Evolutionary conservation across 2,797 vertebrate genomes (phyloP).

Genomic region (Alosa sapidissima): DNA sequence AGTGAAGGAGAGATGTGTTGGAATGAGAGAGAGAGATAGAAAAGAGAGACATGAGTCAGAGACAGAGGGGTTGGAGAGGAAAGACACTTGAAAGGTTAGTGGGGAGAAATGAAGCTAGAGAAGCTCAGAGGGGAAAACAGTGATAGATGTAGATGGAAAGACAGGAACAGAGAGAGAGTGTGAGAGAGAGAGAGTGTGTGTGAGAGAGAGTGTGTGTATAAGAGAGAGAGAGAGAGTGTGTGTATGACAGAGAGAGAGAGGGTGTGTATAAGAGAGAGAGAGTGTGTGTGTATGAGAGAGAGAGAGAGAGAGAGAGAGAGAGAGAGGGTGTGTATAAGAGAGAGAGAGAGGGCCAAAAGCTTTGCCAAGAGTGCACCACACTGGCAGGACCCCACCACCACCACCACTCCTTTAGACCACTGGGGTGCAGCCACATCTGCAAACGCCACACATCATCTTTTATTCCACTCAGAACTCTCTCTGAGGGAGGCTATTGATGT

Average conservation of each 20-base stretch:
- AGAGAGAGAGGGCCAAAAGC: background rate
- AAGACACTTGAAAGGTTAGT: background rate
- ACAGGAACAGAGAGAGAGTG: background rate
- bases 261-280: background rate
- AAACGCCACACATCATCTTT: background rate
- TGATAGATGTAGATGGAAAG: background rate
- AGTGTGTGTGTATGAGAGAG: background rate
- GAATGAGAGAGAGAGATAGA: background rate
- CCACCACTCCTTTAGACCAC: background rate
- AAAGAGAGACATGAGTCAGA: background rate
- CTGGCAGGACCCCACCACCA: background rate
- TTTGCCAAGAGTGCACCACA: constrained; percentile 20
- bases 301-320: no score
- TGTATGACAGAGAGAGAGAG: no score
- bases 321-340: background rate
- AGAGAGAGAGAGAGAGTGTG: no score
- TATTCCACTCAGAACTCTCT: background rate
- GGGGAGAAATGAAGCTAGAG: background rate
- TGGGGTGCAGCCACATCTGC: constrained; percentile 9
- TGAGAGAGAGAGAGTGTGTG: background rate
- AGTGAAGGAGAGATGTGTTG: background rate
- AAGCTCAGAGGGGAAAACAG: background rate
- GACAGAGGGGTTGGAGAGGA: background rate
- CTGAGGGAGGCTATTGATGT: constrained; percentile 7
- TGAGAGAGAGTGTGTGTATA: background rate